A percentile compares a stretch with the other conserved stretches of the same genome.
These are phyloP conservation scores for Mustela lutreola DNA, from an alignment of 2,113 vertebrate species.

Conservation along the genomic window DNA sequence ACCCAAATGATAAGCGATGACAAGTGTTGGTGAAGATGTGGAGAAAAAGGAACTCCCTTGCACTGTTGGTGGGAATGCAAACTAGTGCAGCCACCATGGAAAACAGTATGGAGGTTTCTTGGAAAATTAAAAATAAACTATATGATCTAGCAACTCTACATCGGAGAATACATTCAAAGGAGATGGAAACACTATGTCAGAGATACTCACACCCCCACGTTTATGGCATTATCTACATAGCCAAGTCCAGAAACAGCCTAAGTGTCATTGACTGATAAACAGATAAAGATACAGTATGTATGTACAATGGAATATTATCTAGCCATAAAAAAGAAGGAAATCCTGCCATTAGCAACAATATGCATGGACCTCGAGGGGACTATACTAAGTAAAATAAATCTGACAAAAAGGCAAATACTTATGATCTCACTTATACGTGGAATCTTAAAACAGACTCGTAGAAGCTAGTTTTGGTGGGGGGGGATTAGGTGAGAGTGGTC, in stretches of 20 bases:
- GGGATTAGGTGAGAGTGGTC: not conserved
- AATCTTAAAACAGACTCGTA: not conserved
- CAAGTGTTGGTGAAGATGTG: not conserved
- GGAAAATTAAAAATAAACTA: not conserved
- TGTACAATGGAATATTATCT: not conserved
- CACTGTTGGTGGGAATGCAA: not conserved
- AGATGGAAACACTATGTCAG: not conserved
- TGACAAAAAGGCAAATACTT: not conserved
- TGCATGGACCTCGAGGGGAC: not conserved
- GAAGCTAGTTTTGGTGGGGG: not conserved
- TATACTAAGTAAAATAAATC: not conserved
- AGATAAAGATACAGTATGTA: not conserved
- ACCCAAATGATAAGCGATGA: not conserved
- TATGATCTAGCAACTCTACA: not conserved
- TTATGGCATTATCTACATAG: not conserved
- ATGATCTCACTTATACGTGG: not conserved
- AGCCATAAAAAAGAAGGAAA: not conserved
- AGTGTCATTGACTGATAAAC: not conserved
- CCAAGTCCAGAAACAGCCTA: not conserved
- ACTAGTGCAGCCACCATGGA: not conserved
- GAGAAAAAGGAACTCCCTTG: not conserved
- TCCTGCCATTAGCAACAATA: not conserved
- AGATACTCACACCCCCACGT: not conserved
- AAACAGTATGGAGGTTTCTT: not conserved
- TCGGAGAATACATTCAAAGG: not conserved